Base-by-base conservation (phyloP, 1,140 invertebrate species). In the Eupristina koningsbergeri region DNA sequence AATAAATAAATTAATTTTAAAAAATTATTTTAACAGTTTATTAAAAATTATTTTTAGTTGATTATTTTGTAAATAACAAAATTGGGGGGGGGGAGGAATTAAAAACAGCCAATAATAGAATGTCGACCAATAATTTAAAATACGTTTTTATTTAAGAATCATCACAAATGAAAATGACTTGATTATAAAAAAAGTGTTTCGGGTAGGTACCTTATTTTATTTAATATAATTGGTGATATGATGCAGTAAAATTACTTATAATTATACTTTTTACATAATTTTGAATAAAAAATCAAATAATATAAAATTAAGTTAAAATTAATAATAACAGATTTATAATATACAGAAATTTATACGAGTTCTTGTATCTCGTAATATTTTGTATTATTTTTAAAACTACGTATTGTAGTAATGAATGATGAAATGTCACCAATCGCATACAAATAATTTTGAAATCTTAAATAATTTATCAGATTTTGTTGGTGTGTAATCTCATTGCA, bases 141-240 rank as follows among this genome's bases (percentile, higher is more conserved):
- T 41, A 71, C 41, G 19, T 41, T 41, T 71, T 71, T 71, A 71
- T 71, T 39, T n/a, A 71, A 71, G 36, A 41, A 71, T 41, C 19
- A 71, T 71, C 39, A 71, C 36, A 71, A 69, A 69, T 39, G 39
- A 41, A 41, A 41, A 71, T 71, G 41, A 41, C 7, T 71, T 71
- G 41, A 36, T 13, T 17, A 41, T 71, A 39, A 26, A 41, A 71
- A 41, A 71, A 26, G 29, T 69, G 36, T 39, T 71, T 31, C 22
- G 34, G 17, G 13, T 34, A 41, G 11, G 11, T 45, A 45, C 11
- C 11, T 45, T 11, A 45, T 11, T n/a, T 71, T 69, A 29, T 22
- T 69, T 22, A 39, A 71, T 71, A 26, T 58, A 58, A 58, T 26
- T 26, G 53, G 19, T 58, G 53, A 22, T 58, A 71, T 17, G 36